Evolutionary conservation across 2,888 invertebrate species (phyloP), one percentile per base, ranked within the genome.

Genomic region (Barypeithes pellucidus): DNA sequence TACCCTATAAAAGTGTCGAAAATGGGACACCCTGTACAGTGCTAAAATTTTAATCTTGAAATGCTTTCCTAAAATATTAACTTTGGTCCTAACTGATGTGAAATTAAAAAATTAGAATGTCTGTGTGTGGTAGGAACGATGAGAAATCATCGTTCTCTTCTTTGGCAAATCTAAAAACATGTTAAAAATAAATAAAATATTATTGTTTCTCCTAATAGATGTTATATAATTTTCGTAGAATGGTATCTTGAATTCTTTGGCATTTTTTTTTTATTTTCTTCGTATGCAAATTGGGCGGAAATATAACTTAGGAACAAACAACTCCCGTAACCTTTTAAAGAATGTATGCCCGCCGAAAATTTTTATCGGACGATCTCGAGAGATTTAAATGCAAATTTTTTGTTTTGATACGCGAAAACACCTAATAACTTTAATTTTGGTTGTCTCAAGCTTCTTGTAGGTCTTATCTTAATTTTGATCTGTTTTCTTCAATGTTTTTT

Each of bases 371-470:
- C 43, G 52, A 70, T 70, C 63, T 70, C 22, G 11, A 24, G 39
- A 70, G 33, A 62, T 70, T 70, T 70, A 57, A 54, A 70, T 63
- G 70, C 22, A 39, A 70, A 70, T 63, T 61, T 45, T 36, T 66
- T 57, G 45, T 43, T 70, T 70, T 63, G 63, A 22, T 52, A 63
- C 50, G 45, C 22, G 50, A 43, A 41, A 20, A 57, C 62, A 70
- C 57, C 52, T 70, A 69, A 62, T 70, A 70, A 70, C 20, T 70
- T 70, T 41, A 41, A 52, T 43, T 41, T 70, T 57, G 62, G 62
- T 63, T 43, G 36, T 39, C 33, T 22, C 63, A 33, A 29, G 69
- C 39, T 18, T 33, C 69, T 62, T 69, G 62, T 43, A 14, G 12
- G 8, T 11, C 20, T 54, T 63, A 70, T 63, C 62, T 63, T 52